Conservation (phyloP, 2,888 invertebrate species). For the Chrysopilus asiliformis region DNA sequence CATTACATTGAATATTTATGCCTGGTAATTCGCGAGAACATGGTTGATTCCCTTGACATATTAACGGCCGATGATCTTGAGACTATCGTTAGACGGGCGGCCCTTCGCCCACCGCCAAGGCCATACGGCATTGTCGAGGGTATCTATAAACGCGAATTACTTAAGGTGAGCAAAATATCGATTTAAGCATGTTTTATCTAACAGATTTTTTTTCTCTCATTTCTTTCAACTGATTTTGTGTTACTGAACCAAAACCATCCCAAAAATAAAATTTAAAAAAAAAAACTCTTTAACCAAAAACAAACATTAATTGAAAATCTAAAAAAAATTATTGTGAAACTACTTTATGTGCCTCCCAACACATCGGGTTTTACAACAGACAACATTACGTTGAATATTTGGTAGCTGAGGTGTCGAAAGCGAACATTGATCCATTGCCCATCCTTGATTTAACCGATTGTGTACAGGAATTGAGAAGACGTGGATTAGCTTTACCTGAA, state of each 20-base stretch:
- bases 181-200: constrained; percentile 4
- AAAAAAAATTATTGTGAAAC: too few relatives aligned
- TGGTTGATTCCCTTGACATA: constrained; percentile 64
- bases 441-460: constrained; percentile 80
- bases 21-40: constrained; percentile 53
- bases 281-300: too few relatives aligned
- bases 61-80: constrained; percentile 70
- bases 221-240: background rate
- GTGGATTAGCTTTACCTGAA: constrained; percentile 71
- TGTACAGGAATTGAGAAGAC: constrained; percentile 71
- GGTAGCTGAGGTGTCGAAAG: constrained; percentile 70
- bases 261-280: too few relatives aligned
- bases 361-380: constrained; percentile 47
- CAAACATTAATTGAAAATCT: too few relatives aligned
- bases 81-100: constrained; percentile 61
- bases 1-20: constrained; percentile 87
- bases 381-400: constrained; percentile 92
- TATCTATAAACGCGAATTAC: constrained; percentile 47
- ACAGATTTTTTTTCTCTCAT: constrained; percentile 6
- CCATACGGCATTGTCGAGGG: constrained; percentile 59
- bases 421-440: constrained; percentile 75
- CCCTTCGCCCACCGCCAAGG: constrained; percentile 57
- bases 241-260: too few relatives aligned
- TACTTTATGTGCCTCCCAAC: background rate
- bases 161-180: constrained; percentile 41